These are phyloP conservation scores for Monochamus alternatus DNA, from an alignment of 2,888 invertebrate species.

Conservation along the genomic window DNA sequence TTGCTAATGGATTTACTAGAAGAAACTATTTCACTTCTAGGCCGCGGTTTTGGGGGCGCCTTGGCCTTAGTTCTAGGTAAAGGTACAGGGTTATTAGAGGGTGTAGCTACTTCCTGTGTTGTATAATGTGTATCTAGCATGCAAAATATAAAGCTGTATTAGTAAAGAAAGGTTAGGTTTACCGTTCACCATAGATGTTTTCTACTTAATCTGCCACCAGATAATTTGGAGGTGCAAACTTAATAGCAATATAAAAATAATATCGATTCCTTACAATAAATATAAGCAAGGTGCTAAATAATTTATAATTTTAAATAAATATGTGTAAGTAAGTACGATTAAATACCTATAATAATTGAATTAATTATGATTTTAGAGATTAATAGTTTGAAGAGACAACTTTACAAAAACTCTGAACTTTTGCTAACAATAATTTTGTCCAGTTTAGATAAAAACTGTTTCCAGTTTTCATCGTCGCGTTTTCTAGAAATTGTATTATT, in stretches of 20 bases:
- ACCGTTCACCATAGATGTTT: slow-evolving; percentile 44
- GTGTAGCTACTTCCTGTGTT: slow-evolving; percentile 56
- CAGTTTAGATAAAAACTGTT: slow-evolving; percentile 71
- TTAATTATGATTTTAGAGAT: no score
- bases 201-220: neutral
- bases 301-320: no score
- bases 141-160: slow-evolving; percentile 61
- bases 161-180: slow-evolving; percentile 47
- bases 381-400: neutral
- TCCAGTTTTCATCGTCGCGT: slow-evolving; percentile 70
- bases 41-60: slow-evolving; percentile 52
- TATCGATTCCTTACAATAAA: no score
- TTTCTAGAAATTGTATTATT: slow-evolving; percentile 18
- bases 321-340: no score
- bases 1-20: neutral
- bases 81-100: slow-evolving; percentile 58
- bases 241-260: neutral
- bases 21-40: slow-evolving; percentile 41
- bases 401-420: slow-evolving; percentile 71
- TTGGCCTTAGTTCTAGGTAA: slow-evolving; percentile 57
- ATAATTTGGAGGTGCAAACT: slow-evolving; percentile 22
- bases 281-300: no score
- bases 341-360: no score
- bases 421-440: slow-evolving; percentile 72
- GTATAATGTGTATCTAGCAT: slow-evolving; percentile 62